Evolutionary conservation across 2,888 invertebrate genomes (phyloP).

Genomic region (Synergus itoensis): DNA sequence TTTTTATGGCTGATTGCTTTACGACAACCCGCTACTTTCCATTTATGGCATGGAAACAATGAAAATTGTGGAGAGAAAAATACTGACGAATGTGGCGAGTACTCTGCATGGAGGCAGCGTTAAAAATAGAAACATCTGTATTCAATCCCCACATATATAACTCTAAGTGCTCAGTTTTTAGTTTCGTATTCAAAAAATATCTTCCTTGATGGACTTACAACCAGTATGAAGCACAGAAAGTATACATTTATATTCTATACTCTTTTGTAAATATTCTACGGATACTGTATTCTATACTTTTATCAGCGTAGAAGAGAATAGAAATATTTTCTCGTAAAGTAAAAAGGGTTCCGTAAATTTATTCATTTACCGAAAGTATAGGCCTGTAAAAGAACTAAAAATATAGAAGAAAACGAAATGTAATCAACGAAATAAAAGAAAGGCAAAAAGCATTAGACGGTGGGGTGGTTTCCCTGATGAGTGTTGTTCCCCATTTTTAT

Average conservation of each 20-base stretch:
- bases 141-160: not conserved
- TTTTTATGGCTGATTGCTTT: not conserved
- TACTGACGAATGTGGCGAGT: not conserved
- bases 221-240: not conserved
- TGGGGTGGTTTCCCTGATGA: not conserved
- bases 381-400: not conserved
- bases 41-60: not conserved
- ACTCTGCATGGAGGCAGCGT: not conserved
- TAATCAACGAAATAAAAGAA: conserved; percentile 4
- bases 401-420: conserved; percentile 6
- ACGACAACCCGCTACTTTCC: not conserved
- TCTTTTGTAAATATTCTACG: not conserved
- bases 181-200: not conserved
- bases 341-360: not conserved
- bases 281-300: not conserved
- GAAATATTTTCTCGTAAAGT: not conserved
- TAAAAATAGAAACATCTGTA: conserved; percentile 1
- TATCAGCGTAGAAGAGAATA: not conserved
- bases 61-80: not conserved
- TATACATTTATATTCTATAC: not conserved
- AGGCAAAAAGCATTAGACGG: not conserved
- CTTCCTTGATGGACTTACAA: not conserved
- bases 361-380: not conserved
- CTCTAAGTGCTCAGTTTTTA: not conserved
- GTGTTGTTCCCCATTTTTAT: not conserved